phyloP scores from a whole-genome alignment of 2,113 vertebrate species.

The Zingel zingel region DNA sequence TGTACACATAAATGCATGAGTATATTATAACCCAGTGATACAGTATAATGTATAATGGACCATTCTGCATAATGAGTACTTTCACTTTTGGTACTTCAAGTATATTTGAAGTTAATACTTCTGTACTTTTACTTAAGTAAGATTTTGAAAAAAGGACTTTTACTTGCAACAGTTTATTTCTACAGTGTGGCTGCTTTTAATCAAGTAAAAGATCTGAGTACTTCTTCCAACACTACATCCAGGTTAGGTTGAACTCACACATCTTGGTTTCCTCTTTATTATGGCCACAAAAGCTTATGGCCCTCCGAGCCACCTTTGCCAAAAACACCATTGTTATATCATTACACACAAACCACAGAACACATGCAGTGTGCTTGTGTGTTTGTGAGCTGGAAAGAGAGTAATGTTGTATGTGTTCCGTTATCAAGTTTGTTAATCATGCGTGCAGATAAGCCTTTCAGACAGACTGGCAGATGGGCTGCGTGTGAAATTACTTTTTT shows the following conservation, averaged over 20 bases:
- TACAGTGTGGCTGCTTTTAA: too few species aligned
- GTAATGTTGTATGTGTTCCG: conserved; percentile 54
- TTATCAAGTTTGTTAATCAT: conserved; percentile 76
- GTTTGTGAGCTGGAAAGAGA: conserved; percentile 7
- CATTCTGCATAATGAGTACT: neutral
- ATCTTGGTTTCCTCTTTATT: conserved; percentile 2
- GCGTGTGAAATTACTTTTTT: conserved; percentile 74
- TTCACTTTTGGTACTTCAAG: too few species aligned
- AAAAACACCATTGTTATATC: neutral
- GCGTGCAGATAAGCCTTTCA: conserved; percentile 63
- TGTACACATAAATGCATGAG: neutral
- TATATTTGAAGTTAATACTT: too few species aligned
- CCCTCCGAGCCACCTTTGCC: neutral
- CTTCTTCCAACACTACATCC: neutral
- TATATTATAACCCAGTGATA: neutral
- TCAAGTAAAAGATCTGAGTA: too few species aligned
- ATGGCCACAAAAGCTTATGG: neutral
- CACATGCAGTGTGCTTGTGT: neutral
- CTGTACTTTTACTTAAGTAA: too few species aligned
- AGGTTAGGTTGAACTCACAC: neutral
- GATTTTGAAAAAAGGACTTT: too few species aligned
- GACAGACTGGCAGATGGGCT: conserved; percentile 65
- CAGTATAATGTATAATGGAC: neutral
- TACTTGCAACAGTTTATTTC: too few species aligned
- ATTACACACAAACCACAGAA: conserved; percentile 13